Conservation (phyloP, 2,113 vertebrate genomes). For the Halcyon malimbica region DNA sequence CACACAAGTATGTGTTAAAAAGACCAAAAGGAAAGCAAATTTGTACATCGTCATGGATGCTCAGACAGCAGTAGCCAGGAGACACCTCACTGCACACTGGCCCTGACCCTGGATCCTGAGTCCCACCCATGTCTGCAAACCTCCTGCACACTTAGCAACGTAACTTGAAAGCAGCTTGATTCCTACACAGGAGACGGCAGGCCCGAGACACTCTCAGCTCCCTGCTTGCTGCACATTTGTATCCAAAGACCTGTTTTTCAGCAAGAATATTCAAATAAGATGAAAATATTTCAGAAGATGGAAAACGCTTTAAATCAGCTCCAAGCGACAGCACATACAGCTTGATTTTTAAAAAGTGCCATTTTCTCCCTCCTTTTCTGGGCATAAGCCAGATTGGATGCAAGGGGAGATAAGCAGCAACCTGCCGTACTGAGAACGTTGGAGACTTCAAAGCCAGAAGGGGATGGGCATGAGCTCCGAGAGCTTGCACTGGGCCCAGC, state of each 20-base stretch:
- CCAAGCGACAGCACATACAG: slow-evolving; percentile 15
- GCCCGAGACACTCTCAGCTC: background rate
- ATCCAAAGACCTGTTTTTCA: slow-evolving; percentile 9
- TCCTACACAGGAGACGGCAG: background rate
- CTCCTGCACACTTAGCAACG: accelerated
- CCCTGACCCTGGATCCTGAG: background rate
- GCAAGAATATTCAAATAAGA: slow-evolving; percentile 48
- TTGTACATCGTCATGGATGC: background rate
- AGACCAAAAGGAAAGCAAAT: background rate
- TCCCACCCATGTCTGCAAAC: background rate
- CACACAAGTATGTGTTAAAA: background rate
- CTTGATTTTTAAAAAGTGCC: background rate
- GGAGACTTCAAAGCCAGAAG: background rate
- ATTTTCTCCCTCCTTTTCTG: background rate
- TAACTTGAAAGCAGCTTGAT: background rate
- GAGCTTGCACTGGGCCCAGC: background rate
- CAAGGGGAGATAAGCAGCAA: background rate
- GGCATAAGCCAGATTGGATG: background rate
- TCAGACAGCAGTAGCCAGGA: background rate
- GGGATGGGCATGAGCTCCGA: background rate
- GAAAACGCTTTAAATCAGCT: background rate
- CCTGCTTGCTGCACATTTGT: background rate
- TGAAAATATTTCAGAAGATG: slow-evolving; percentile 35
- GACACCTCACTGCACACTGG: background rate
- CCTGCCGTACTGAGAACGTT: accelerated